Base-by-base conservation (phyloP, 2,888 invertebrate species). In the Scaptomyza flava region DNA sequence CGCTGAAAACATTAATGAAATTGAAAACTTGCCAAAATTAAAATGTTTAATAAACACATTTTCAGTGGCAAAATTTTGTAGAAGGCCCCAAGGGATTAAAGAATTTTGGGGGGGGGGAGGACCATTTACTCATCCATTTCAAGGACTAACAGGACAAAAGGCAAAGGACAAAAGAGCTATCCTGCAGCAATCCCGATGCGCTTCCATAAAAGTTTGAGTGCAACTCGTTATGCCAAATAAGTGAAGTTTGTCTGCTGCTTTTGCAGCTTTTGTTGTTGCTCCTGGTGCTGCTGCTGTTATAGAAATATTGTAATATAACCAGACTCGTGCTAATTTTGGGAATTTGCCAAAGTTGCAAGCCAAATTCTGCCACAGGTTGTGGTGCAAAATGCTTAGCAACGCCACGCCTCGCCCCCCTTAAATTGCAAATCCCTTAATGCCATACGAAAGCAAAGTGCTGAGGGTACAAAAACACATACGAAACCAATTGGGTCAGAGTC, bases 1-100 rank as follows among this genome's bases (percentile, higher is more conserved):
- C 53, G 77, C 63, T 52, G 77, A 73, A 72, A 80, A 45, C 81
- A 78, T 82, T 82, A 82, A 86, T 84, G 45, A 78, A 82, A 86
- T 82, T 86, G 84, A 86, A 82, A 81, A 78, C 69, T 81, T 86
- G 75, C 82, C 84, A 82, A 77, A 78, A 76, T 83, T 86, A 77
- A 83, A 78, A 76, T 83, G 81, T 81, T 83, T 78, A 86, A 83
- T 81, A 83, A 75, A 81, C 77, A 74, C 66, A 74, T 70, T 86
- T 68, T 52, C 64, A 57, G 59, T 51, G 65, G 69, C 68, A 59
- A 54, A 50, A 54, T 38, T 59, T 63, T 59, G 60, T 23, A 43
- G 42, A 36, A 20, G 27, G 36, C 17, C 45, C 20, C 31, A 27
- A 12, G 53, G 58, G 14, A 14, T 31, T 11, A 33, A 17, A 20